Evolutionary conservation across 2,797 vertebrate species (phyloP).

Genomic region (Furcifer pardalis): DNA sequence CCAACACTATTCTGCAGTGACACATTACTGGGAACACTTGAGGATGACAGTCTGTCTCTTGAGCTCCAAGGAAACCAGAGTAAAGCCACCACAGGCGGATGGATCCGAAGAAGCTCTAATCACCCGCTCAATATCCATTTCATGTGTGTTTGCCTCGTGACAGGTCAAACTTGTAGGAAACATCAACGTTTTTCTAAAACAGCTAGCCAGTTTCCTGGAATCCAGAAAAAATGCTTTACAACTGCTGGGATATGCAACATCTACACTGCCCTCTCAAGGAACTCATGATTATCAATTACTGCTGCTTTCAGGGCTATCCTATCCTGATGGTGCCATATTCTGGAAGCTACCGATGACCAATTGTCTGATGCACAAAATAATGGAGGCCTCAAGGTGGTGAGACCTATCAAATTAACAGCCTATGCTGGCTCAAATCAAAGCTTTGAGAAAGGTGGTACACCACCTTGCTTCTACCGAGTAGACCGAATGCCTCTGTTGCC

Average conservation of each 20-base stretch:
- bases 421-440: background rate
- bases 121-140: background rate
- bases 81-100: background rate
- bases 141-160: background rate
- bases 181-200: background rate
- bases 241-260: background rate
- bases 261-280: too few relatives aligned
- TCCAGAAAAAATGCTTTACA: background rate
- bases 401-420: background rate
- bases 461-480: background rate
- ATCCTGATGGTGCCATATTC: background rate
- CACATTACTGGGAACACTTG: background rate
- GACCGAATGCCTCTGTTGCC: too few relatives aligned
- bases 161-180: background rate
- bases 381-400: too few relatives aligned
- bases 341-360: background rate
- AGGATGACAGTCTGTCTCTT: background rate
- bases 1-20: background rate
- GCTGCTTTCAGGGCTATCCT: background rate
- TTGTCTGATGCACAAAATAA: too few relatives aligned
- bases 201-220: background rate
- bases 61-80: background rate
- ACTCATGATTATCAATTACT: background rate
- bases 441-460: background rate
- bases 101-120: background rate